Percentiles rank a stretch among this genome's conserved stretches.
Evolutionary conservation across 53 echinoderm and acorn worm genomes (phyloP).

Genomic region (Echinometra lucunter): DNA sequence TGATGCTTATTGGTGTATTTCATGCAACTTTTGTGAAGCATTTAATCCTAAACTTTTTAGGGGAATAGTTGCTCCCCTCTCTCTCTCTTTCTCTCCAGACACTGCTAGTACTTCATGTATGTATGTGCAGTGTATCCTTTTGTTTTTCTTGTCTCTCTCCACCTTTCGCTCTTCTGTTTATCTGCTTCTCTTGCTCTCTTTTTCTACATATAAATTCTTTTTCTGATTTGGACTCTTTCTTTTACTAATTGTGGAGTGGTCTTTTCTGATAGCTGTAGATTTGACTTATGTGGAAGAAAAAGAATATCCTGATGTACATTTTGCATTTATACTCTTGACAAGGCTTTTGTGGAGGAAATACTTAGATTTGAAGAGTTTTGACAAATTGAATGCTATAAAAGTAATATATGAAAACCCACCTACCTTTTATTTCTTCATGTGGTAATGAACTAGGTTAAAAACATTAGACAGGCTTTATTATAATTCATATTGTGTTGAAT

Average conservation of each 20-base stretch:
- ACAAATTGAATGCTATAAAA: background rate
- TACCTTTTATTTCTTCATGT: background rate
- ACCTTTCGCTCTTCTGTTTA: background rate
- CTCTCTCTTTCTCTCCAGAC: too few relatives aligned
- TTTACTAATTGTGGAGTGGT: background rate
- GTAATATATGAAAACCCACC: constrained; percentile 3
- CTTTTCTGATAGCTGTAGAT: background rate
- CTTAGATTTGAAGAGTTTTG: background rate
- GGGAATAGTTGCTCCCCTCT: too few relatives aligned
- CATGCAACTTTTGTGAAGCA: too few relatives aligned
- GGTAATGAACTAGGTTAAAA: background rate
- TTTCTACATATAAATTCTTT: background rate
- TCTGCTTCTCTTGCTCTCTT: background rate
- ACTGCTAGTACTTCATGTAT: too few relatives aligned
- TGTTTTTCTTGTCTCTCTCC: too few relatives aligned
- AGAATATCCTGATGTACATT: constrained; percentile 5
- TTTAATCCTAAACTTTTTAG: too few relatives aligned
- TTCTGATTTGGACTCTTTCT: too few relatives aligned
- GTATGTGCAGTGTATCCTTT: too few relatives aligned
- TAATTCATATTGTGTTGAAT: background rate
- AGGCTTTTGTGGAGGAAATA: background rate
- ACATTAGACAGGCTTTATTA: background rate
- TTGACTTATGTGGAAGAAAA: background rate
- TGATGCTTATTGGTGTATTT: too few relatives aligned
- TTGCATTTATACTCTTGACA: background rate